Conservation (phyloP, 1,140 invertebrate genomes). For the Drosophila truncata region DNA sequence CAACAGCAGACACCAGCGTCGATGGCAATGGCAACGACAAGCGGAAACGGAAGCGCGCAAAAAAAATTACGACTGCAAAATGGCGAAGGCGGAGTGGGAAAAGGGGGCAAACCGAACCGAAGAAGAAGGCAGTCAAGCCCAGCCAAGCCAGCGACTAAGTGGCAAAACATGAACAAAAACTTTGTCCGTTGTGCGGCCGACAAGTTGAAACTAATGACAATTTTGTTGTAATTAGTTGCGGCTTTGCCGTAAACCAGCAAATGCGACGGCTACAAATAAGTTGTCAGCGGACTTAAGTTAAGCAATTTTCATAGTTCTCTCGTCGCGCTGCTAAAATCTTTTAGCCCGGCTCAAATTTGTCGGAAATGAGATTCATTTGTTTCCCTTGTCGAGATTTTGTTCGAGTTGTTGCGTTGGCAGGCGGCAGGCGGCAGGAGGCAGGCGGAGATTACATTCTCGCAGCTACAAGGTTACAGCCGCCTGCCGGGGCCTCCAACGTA, state of each 20-base stretch:
- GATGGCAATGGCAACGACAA: constrained; percentile 48
- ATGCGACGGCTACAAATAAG: constrained; percentile 73
- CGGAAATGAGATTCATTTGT: constrained; percentile 83
- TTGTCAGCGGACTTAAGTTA: constrained; percentile 80
- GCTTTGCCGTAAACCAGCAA: constrained; percentile 66
- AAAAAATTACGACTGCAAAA: constrained; percentile 65
- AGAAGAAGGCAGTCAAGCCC: constrained; percentile 17
- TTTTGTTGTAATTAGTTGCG: constrained; percentile 83
- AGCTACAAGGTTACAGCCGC: constrained; percentile 24
- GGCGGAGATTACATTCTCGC: constrained; percentile 39
- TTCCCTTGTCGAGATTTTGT: constrained; percentile 52
- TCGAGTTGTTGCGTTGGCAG: constrained; percentile 10
- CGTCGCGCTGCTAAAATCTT: constrained; percentile 59
- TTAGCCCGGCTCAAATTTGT: constrained; percentile 72
- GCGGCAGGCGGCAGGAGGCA: constrained; percentile 18
- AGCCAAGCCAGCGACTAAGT: constrained; percentile 61
- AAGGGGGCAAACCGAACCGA: background rate
- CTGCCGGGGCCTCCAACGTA: constrained; percentile 21
- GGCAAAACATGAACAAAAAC: constrained; percentile 82
- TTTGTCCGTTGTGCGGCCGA: constrained; percentile 77
- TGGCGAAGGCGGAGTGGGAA: constrained; percentile 5
- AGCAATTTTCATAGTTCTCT: constrained; percentile 81
- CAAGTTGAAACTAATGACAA: constrained; percentile 83
- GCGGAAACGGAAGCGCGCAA: constrained; percentile 74
- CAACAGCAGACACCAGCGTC: constrained; percentile 39